Evolutionary conservation across 2,113 vertebrate genomes (phyloP), one percentile per base, ranked within the genome.

Genomic region (Ceuthmochares aereus): DNA sequence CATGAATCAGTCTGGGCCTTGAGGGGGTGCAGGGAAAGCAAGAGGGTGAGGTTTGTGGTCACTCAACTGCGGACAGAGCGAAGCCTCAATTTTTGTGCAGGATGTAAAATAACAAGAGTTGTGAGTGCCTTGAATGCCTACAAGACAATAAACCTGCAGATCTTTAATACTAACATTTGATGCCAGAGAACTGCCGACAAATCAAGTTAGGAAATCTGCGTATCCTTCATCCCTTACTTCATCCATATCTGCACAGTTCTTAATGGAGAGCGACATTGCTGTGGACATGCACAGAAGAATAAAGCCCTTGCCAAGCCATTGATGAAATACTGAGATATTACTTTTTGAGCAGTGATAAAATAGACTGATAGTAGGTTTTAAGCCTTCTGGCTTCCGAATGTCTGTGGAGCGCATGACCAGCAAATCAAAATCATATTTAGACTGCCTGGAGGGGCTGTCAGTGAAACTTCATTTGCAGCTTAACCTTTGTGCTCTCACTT

Each of bases 391-490:
- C 63, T 90, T 88, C 45, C 77, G 47, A 63, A 55, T 80, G 29
- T 77, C 75, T 80, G 82, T 68, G 92, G 26, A 93, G 68, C 0
- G 0, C 64, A 84, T 78, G 90, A 77, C 60, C 43, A 89, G 85
- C 56, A 94, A 93, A 80, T 90, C 63, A 70, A 90, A 90, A 96
- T 72, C 87, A 69, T 45, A 66, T 85, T 86, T 87, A 88, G 93
- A 60, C 29, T 67, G 37, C 79, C 82, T 95, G 54, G 36, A 94
- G 75, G 55, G 8, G 9, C 87, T 96, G 59, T 77, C 85, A 86
- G 68, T 94, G 81, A 84, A 94, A 92, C 91, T 84, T 93, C 26
- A 59, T 87, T 67, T 81, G 73, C 2, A 0, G 43, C 29, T 25
- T 67, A 51, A 19, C 75, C 63, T 84, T 27, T 43, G 74, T 66